phyloP scores from a whole-genome alignment of 2,113 vertebrate genomes.

The Anarhynchus alexandrinus region DNA sequence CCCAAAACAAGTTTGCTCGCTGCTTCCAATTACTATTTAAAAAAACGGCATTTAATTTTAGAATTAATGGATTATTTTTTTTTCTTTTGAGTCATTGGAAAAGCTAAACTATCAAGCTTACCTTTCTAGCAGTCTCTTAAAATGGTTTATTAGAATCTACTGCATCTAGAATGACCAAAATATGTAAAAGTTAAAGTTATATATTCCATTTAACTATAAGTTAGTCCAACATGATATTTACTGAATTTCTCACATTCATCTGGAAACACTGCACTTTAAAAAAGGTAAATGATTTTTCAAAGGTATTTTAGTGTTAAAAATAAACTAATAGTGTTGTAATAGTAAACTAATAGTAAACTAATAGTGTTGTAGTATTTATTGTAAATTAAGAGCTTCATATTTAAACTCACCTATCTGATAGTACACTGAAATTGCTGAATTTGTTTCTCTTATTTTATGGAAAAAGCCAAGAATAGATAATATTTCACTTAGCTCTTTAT shows the following conservation, averaged over 20 bases:
- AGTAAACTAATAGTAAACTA: too few relatives aligned
- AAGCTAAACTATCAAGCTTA: not conserved
- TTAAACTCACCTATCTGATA: not conserved
- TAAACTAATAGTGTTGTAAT: too few relatives aligned
- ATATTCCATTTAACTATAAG: conserved; percentile 1
- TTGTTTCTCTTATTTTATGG: not conserved
- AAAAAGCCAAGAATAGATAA: not conserved
- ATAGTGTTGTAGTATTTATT: too few relatives aligned
- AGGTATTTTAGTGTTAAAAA: not conserved
- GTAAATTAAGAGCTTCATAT: not conserved
- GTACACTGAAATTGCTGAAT: not conserved
- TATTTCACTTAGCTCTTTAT: not conserved
- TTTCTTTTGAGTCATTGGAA: conserved; percentile 8
- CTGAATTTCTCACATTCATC: conserved; percentile 30
- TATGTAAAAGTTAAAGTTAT: conserved; percentile 16
- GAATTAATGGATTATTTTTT: not conserved
- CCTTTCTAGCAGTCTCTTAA: not conserved
- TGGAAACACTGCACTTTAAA: not conserved
- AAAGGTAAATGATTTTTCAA: conserved; percentile 13
- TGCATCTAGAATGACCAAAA: conserved; percentile 40
- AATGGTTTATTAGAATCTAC: conserved; percentile 44
- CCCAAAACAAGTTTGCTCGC: not conserved
- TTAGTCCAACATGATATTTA: conserved; percentile 40
- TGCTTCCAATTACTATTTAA: conserved; percentile 36
- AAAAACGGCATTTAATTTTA: conserved; percentile 42